These are phyloP conservation scores for Gadus macrocephalus DNA, from an alignment of 2,113 vertebrate species.

Conservation along the genomic window DNA sequence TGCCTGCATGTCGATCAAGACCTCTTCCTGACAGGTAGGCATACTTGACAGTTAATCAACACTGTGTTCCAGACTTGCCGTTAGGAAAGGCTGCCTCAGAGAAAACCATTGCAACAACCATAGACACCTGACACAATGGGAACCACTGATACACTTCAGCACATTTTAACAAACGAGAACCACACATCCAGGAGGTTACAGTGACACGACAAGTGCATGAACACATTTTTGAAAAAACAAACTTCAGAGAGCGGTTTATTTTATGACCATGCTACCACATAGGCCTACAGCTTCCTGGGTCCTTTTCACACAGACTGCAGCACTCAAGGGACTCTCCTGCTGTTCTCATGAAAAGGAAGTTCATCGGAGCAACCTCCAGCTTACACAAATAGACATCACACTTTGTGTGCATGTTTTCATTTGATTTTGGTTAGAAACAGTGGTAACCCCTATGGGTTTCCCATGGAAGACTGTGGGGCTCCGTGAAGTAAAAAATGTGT, in stretches of 20 bases:
- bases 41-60: too few relatives aligned
- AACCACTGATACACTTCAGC: too few relatives aligned
- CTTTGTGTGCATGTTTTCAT: neutral
- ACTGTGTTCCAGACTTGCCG: too few relatives aligned
- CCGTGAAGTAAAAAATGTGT: neutral
- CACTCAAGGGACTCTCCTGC: slow-evolving; percentile 1
- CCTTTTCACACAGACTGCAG: slow-evolving; percentile 14
- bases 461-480: neutral
- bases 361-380: slow-evolving; percentile 1
- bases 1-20: too few relatives aligned
- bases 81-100: too few relatives aligned
- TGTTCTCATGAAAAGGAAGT: slow-evolving; percentile 25
- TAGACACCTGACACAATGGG: too few relatives aligned
- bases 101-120: too few relatives aligned
- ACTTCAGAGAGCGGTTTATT: slow-evolving; percentile 25
- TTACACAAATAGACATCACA: slow-evolving; percentile 12
- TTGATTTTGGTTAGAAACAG: neutral
- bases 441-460: neutral
- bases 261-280: slow-evolving; percentile 26
- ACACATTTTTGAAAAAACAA: too few relatives aligned
- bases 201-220: too few relatives aligned
- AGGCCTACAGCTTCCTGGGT: slow-evolving; percentile 29
- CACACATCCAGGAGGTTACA: too few relatives aligned
- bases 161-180: too few relatives aligned
- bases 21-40: too few relatives aligned